Base-by-base conservation (phyloP, 2,888 invertebrate species). In the Argyra leucocephala region DNA sequence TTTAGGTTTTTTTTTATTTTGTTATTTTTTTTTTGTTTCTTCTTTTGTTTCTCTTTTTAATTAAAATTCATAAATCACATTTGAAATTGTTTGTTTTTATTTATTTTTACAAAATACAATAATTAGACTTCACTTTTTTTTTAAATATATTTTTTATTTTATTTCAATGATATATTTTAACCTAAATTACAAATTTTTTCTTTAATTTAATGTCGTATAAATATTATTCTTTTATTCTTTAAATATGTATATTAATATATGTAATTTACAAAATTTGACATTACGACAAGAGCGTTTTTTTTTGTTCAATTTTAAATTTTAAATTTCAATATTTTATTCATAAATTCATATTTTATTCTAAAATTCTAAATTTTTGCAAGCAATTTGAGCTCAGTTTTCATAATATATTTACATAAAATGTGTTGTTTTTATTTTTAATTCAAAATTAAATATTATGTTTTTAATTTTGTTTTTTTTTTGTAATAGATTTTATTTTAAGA, bases 351-450 rank as follows among this genome's bases (percentile, higher is more conserved):
- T 48, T 48, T 37, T 37, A 2, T 48, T 18, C 5, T 48, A 12
- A 18, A 12, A 18, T 48, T 48, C 48, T 48, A 48, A 48, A 48
- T 15, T 37, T 37, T 37, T 48, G 48, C 48, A 48, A 48, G 48
- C 48, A 48, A 48, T 48, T 48, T 48, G 48, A 48, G 48, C 48
- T 48, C 48, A 48, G 48, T 48, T 48, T 31, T 31, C 31, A 31
- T 48, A 48, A 48, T 48, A 18, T 48, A 48, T 48, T 48, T 48
- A 31, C 31, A 31, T n/a, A n/a, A n/a, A 31, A 31, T 31, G 7
- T 2, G 31, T 31, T 26, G 26, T 31, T 31, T 31, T 31, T 31
- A 2, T 12, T 31, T 12, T 31, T 31, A 31, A 31, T 31, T 31
- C 12, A 31, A 31, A 10, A 31, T 31, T 31, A 31, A 26, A 31